Conservation (phyloP, 2,113 vertebrate genomes). For the Butorides virescens region DNA sequence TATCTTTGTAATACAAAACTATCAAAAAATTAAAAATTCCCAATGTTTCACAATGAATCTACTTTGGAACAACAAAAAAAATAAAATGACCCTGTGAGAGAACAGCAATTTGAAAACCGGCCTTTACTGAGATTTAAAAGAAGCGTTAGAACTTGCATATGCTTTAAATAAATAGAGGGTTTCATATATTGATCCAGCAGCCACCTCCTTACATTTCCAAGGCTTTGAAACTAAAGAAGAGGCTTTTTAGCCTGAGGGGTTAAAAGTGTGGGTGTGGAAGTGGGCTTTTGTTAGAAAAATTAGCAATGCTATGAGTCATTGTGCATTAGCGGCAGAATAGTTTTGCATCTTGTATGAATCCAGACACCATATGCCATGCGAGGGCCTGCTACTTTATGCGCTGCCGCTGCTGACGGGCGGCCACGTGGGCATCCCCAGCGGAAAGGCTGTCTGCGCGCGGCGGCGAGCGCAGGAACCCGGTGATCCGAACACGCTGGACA, state of each 20-base stretch:
- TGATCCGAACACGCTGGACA: constrained; percentile 92
- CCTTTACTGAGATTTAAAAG: background rate
- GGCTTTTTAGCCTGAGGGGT: constrained; percentile 77
- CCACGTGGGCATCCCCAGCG: constrained; percentile 88
- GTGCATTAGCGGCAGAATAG: constrained; percentile 93
- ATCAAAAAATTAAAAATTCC: background rate
- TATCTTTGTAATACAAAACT: background rate
- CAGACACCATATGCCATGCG: constrained; percentile 99
- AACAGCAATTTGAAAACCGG: background rate
- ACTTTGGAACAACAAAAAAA: background rate
- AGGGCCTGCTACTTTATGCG: constrained; percentile 89
- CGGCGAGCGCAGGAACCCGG: constrained; percentile 79
- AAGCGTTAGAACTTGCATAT: background rate
- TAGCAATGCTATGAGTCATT: constrained; percentile 99
- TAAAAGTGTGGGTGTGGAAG: constrained; percentile 90
- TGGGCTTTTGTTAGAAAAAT: constrained; percentile 85
- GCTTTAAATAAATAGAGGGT: constrained; percentile 52
- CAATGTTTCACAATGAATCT: background rate
- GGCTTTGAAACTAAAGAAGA: constrained; percentile 64
- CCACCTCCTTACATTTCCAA: constrained; percentile 65
- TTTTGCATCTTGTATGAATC: constrained; percentile 98
- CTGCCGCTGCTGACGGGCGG: constrained; percentile 88
- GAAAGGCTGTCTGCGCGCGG: constrained; percentile 78
- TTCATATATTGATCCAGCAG: constrained; percentile 53
- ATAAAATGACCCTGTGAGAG: fast-evolving